Percentiles rank a stretch among this genome's conserved stretches.
Conservation (phyloP, 2,797 vertebrate genomes). For the Falco novaeseelandiae region DNA sequence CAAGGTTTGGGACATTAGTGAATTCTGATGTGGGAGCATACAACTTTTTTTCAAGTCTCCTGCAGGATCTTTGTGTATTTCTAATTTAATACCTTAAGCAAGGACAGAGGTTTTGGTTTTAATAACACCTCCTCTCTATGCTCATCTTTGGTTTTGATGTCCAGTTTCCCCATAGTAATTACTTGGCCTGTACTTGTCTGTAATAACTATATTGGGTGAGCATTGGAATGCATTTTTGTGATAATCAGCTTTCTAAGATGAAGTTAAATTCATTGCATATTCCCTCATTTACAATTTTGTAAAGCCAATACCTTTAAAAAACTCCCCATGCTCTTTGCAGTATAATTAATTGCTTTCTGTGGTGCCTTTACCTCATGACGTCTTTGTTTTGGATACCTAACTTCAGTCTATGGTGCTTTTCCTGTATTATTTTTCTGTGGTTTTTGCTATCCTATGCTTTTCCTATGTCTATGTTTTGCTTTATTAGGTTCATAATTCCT, state of each 20-base stretch:
- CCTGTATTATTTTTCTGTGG: not conserved
- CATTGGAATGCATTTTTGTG: not conserved
- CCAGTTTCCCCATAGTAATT: not conserved
- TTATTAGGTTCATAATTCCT: not conserved
- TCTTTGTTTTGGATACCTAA: not conserved
- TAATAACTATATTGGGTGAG: not conserved
- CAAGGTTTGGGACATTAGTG: not conserved
- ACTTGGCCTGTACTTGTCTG: not conserved
- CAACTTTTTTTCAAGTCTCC: not conserved
- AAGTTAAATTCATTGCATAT: not conserved
- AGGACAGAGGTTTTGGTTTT: not conserved
- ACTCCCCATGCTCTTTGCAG: not conserved
- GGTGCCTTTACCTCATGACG: not conserved
- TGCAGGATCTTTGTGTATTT: not conserved
- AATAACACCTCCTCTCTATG: not conserved
- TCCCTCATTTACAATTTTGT: not conserved
- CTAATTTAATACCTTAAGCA: not conserved
- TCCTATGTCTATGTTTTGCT: not conserved
- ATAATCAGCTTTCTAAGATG: not conserved
- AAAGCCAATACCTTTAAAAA: not conserved
- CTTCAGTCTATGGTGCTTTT: not conserved
- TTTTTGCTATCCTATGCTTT: not conserved
- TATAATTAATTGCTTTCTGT: not conserved
- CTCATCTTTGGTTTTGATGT: not conserved
- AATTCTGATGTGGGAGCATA: not conserved